phyloP scores from a whole-genome alignment of 2,113 vertebrate genomes.

The Coptodon bakossiorum region DNA sequence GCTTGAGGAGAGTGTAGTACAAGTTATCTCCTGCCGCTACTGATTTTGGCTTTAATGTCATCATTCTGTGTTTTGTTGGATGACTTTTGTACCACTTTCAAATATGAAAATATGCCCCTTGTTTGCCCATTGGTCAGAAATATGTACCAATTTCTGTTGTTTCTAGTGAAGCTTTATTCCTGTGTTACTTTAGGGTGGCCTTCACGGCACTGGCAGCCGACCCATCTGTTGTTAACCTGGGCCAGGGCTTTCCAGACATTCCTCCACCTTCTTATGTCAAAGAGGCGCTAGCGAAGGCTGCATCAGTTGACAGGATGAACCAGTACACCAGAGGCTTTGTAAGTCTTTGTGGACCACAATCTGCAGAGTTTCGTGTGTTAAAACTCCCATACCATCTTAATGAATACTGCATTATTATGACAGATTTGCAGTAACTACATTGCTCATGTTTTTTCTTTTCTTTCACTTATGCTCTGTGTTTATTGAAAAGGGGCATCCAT shows the following conservation, averaged over 20 bases:
- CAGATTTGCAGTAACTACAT: background rate
- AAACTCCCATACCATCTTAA: background rate
- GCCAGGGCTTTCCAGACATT: conserved; percentile 89
- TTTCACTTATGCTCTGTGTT: background rate
- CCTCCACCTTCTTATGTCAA: conserved; percentile 84
- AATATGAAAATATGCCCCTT: background rate
- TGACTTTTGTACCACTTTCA: background rate
- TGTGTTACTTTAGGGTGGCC: conserved; percentile 74
- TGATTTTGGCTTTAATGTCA: background rate
- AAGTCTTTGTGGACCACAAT: conserved; percentile 37
- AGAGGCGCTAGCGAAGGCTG: conserved; percentile 79
- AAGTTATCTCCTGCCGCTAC: background rate
- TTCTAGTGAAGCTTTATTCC: background rate
- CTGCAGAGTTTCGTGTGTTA: background rate
- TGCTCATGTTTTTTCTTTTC: background rate
- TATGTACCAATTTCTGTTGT: background rate
- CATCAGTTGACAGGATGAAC: conserved; percentile 79
- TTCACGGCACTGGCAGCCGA: conserved; percentile 87
- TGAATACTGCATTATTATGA: background rate
- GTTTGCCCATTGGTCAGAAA: background rate
- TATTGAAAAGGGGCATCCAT: conserved; percentile 81
- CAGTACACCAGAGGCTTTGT: conserved; percentile 96
- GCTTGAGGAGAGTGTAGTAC: background rate
- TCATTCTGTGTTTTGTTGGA: too few relatives aligned
- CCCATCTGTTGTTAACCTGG: conserved; percentile 87